These are phyloP conservation scores for Leptinotarsa lineolata DNA, from an alignment of 1,140 invertebrate species.

Conservation along the genomic window DNA sequence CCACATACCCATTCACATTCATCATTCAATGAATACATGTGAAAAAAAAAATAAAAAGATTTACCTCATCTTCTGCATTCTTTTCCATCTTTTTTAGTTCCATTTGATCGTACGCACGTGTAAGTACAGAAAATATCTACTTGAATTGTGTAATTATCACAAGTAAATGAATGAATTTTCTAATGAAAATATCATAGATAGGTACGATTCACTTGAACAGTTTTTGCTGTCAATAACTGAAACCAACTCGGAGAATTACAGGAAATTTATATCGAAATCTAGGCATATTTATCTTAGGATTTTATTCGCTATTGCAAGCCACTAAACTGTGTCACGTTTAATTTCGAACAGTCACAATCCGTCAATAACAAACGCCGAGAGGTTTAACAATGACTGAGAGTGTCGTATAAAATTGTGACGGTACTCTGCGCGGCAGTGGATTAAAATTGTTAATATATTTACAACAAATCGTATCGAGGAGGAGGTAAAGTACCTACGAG, in stretches of 20 bases:
- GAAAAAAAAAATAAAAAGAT: too few relatives aligned
- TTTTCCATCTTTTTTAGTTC: too few relatives aligned
- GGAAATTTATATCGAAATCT: not conserved
- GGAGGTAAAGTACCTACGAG: too few relatives aligned
- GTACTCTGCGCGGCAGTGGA: not conserved
- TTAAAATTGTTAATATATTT: not conserved
- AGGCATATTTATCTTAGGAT: not conserved
- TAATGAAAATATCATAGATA: too few relatives aligned
- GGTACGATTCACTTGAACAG: too few relatives aligned
- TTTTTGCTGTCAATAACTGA: not conserved
- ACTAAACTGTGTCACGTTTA: not conserved
- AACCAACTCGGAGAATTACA: not conserved
- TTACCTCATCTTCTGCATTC: too few relatives aligned
- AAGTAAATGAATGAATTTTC: too few relatives aligned
- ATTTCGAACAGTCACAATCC: not conserved
- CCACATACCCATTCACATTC: too few relatives aligned
- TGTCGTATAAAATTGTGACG: not conserved
- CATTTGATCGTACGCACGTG: too few relatives aligned
- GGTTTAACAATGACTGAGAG: not conserved
- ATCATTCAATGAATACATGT: too few relatives aligned
- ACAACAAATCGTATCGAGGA: not conserved
- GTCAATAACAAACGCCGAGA: not conserved
- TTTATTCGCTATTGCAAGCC: not conserved
- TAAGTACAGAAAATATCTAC: too few relatives aligned
- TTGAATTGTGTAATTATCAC: too few relatives aligned